phyloP scores from a whole-genome alignment of 1,140 invertebrate genomes.

The Cydia strobilella region DNA sequence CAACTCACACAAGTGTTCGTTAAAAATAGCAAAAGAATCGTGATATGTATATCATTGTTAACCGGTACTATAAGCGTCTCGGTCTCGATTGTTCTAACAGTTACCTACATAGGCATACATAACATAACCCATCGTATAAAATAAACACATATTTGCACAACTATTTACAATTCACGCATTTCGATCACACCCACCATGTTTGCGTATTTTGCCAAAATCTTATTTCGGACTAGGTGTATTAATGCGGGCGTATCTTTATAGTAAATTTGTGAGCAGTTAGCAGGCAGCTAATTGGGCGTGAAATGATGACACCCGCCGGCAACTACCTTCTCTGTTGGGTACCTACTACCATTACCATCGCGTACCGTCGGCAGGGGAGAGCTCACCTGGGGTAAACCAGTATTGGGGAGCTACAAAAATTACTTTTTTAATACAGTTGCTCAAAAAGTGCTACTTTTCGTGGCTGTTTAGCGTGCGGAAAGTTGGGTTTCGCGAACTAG shows the following conservation, averaged over 20 bases:
- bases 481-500: no score
- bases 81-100: background rate
- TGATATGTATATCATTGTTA: background rate
- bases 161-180: background rate
- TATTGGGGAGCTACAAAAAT: background rate
- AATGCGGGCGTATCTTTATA: background rate
- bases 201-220: background rate
- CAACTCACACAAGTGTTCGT: background rate
- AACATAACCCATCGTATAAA: background rate
- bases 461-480: no score
- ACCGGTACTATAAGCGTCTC: background rate
- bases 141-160: background rate
- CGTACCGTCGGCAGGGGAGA: background rate
- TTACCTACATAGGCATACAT: no score
- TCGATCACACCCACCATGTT: background rate
- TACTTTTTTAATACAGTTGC: no score
- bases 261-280: constrained; percentile 41
- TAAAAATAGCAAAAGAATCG: background rate
- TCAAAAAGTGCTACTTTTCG: no score
- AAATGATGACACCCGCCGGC: constrained; percentile 57
- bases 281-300: constrained; percentile 60
- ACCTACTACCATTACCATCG: background rate
- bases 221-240: background rate
- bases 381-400: background rate
- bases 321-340: constrained; percentile 23